Base-by-base conservation (phyloP, 2,888 invertebrate genomes). In the Scaptomyza polygonia region DNA sequence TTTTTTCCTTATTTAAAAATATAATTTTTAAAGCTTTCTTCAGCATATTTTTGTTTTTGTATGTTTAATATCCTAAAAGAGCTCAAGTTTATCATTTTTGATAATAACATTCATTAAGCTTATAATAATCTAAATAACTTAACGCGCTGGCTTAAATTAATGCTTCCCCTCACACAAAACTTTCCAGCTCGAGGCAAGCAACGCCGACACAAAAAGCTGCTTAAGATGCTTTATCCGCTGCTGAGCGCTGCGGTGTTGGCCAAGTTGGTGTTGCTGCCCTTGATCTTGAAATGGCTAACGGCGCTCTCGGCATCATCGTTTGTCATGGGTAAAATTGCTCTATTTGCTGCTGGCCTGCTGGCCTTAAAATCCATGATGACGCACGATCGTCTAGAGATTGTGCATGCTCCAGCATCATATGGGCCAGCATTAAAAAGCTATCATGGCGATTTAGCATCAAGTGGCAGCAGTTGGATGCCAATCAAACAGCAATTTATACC, bases 231-330 rank as follows among this genome's bases (percentile, higher is more conserved):
- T 57, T 89, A 94, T 70, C 94, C 95, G 0, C 52, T 95, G 67
- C 89, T 96, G 16, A 77, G 95, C 18, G 95, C 94, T 0, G 91
- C 95, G 25, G 82, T 95, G 16, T 92, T 95, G 51, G 94, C 95
- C 1, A 95, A 95, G 88, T 93, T 94, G 34, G 90, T 96, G 2
- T 79, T 96, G 8, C 91, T 96, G 48, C 95, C 96, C 0, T 91
- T 95, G 34, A 93, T 95, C 0, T 88, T 96, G 54, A 96, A 96
- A 82, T 93, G 94, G 1, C 90, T 96, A 67, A 94, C 95, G 1
- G 93, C 95, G 40, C 90, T 96, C 49, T 94, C 95, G 21, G 94
- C 94, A 66, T 88, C 91, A 14, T 89, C 91, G 5, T 90, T 91
- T 72, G 77, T 92, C 27, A 89, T 92, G 86, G 90, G 90, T 42